Evolutionary conservation across 2,888 invertebrate genomes (phyloP).

Genomic region (Tortrix viridana): DNA sequence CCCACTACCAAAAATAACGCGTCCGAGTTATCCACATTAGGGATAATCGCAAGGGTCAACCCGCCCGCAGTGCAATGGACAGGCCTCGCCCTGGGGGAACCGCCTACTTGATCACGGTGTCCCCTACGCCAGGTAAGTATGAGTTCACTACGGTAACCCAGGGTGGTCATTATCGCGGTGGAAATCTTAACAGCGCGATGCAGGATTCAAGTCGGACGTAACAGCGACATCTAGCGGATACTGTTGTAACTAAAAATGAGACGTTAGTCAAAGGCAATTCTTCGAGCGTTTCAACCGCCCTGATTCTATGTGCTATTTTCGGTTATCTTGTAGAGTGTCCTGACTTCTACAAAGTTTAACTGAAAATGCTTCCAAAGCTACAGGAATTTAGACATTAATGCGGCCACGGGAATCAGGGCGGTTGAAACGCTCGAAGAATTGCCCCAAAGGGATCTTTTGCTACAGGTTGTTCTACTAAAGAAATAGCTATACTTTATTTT

Average conservation of each 20-base stretch:
- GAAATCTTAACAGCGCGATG: conserved; percentile 24
- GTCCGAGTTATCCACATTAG: conserved; percentile 35
- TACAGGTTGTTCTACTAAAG: too few species aligned
- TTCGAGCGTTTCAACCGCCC: too few species aligned
- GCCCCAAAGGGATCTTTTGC: too few species aligned
- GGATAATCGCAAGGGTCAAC: conserved; percentile 36
- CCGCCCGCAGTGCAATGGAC: conserved; percentile 32
- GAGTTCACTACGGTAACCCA: not conserved
- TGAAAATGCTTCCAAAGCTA: too few species aligned
- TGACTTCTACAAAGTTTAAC: too few species aligned
- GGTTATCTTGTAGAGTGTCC: too few species aligned
- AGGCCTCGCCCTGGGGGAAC: conserved; percentile 34
- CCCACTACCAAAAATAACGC: conserved; percentile 34
- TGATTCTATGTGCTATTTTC: too few species aligned
- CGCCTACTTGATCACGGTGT: conserved; percentile 33
- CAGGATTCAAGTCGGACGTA: conserved; percentile 1
- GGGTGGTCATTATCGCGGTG: not conserved
- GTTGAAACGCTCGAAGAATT: too few species aligned
- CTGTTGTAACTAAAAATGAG: not conserved
- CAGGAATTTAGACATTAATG: too few species aligned
- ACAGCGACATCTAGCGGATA: conserved; percentile 11
- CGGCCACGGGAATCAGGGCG: too few species aligned
- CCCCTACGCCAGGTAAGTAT: conserved; percentile 35
- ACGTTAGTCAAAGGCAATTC: too few species aligned
- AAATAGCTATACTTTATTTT: too few species aligned